A percentile compares a stretch with the other conserved stretches of the same genome.
phyloP scores from a whole-genome alignment of 2,797 vertebrate species.

The Chloroceryle amazona region DNA sequence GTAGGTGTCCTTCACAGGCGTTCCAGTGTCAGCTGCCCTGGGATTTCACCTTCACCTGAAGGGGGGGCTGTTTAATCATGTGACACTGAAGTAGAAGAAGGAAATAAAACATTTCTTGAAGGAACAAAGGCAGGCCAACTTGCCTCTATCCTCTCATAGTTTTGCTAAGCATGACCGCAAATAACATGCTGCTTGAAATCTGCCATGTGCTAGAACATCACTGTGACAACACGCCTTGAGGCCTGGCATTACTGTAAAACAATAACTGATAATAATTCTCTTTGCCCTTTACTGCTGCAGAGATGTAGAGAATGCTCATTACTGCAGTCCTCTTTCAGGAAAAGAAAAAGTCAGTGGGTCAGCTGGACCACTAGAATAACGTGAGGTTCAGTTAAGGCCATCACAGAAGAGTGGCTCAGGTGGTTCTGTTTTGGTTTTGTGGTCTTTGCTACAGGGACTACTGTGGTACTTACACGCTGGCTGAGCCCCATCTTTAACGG shows the following conservation, averaged over 20 bases:
- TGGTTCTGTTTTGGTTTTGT: not conserved
- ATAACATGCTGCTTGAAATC: conserved; percentile 1
- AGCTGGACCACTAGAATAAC: not conserved
- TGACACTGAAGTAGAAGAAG: not conserved
- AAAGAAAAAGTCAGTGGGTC: conserved; percentile 27
- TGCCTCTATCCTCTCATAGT: not conserved
- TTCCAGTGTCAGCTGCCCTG: conserved; percentile 39
- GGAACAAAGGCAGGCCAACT: not conserved
- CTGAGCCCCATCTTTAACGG: not conserved
- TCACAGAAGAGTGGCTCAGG: not conserved
- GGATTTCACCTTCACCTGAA: conserved; percentile 53
- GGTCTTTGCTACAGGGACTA: not conserved
- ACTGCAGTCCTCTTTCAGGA: not conserved
- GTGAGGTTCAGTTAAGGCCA: not conserved
- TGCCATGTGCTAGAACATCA: not conserved
- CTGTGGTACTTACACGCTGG: not conserved
- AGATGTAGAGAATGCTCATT: not conserved
- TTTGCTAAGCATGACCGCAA: not conserved
- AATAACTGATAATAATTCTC: conserved; percentile 26
- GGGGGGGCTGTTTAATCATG: conserved; percentile 20
- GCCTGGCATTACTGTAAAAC: not conserved
- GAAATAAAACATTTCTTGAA: not conserved
- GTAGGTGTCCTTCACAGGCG: conserved; percentile 33
- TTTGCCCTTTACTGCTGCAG: conserved; percentile 11
- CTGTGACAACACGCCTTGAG: conserved; percentile 26